Conservation (phyloP, 2,797 vertebrate species). For the Rhinogobio ventralis region DNA sequence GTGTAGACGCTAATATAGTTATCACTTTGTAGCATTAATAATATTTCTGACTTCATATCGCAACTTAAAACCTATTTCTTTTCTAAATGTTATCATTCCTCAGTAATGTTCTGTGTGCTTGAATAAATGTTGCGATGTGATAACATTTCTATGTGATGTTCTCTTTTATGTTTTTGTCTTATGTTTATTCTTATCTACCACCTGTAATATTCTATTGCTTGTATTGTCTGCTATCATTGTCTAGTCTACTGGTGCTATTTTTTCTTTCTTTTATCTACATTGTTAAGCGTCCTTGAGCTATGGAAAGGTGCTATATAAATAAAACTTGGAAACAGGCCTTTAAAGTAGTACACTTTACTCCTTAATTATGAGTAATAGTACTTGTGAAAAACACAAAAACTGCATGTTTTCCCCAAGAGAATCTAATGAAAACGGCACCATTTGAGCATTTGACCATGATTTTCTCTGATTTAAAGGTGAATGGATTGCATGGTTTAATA, state of each 20-base stretch:
- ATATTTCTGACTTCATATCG: too few relatives aligned
- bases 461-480: slow-evolving; percentile 31
- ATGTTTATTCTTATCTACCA: too few relatives aligned
- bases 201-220: neutral
- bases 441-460: slow-evolving; percentile 1
- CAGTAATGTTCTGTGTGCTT: neutral
- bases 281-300: neutral
- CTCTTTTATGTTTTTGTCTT: neutral
- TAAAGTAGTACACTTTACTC: neutral
- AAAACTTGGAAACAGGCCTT: neutral
- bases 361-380: neutral
- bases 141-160: too few relatives aligned
- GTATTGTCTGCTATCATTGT: neutral
- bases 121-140: neutral
- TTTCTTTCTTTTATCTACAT: too few relatives aligned
- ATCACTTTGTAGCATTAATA: neutral
- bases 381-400: neutral
- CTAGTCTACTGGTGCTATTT: neutral
- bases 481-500: slow-evolving; percentile 23
- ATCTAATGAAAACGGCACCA: neutral
- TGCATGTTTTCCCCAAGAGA: neutral
- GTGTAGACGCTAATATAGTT: neutral
- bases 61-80: too few relatives aligned
- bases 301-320: neutral
- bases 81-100: too few relatives aligned